Conservation (phyloP, 2,888 invertebrate species). For the Meloe dianella region DNA sequence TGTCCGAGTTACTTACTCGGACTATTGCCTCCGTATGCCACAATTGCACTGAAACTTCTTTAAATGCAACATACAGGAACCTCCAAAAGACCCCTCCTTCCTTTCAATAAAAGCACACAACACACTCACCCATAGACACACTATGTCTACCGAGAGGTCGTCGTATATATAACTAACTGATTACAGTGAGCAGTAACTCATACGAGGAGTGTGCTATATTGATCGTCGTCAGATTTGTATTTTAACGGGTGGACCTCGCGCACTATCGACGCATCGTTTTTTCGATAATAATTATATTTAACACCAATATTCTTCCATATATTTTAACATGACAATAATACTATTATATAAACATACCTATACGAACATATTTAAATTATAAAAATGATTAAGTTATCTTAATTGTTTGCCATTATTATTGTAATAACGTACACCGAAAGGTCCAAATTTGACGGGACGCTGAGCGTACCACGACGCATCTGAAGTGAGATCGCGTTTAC, state of each 20-base stretch:
- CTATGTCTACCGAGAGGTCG: slow-evolving; percentile 19
- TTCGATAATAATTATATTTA: not conserved
- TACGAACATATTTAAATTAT: not conserved
- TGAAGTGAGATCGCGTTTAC: not conserved
- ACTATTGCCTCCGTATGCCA: slow-evolving; percentile 14
- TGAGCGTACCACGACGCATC: slow-evolving; percentile 6
- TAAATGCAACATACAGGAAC: slow-evolving; percentile 21
- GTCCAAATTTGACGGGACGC: slow-evolving; percentile 3
- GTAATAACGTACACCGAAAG: not conserved
- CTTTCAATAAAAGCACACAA: slow-evolving; percentile 27
- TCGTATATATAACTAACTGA: slow-evolving; percentile 25
- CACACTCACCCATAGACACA: slow-evolving; percentile 17
- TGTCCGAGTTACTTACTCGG: slow-evolving; percentile 26
- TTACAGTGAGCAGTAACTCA: slow-evolving; percentile 32
- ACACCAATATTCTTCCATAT: not conserved
- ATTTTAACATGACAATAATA: not conserved
- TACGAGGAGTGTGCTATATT: slow-evolving; percentile 34
- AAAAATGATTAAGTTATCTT: not conserved
- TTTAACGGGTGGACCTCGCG: slow-evolving; percentile 30
- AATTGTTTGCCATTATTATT: no score
- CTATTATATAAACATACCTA: not conserved
- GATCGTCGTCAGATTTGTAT: slow-evolving; percentile 24
- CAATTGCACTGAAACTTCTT: slow-evolving; percentile 1
- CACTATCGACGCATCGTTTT: slow-evolving; percentile 29
- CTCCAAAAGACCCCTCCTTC: slow-evolving; percentile 17